Evolutionary conservation across 2,113 vertebrate species (phyloP), one percentile per base, ranked within the genome.

Genomic region (Okapia johnstoni): DNA sequence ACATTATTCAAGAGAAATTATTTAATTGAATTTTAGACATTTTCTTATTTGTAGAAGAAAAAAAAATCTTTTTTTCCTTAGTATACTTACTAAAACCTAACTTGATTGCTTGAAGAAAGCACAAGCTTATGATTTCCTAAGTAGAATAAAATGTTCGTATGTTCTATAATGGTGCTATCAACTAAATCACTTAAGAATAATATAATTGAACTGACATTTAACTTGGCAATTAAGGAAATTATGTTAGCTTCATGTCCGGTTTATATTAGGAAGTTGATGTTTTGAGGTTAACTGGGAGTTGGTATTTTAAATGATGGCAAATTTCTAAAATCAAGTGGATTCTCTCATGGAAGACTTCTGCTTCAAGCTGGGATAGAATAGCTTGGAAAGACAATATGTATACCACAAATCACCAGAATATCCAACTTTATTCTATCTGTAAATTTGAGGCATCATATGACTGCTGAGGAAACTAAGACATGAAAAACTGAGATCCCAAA

Each of bases 191-290:
- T 95, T 77, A 84, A 88, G 55, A 87, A 70, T 91, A 96, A 96
- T 95, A 88, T 95, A 96, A 77, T 95, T 94, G 66, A 96, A 81
- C 52, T 93, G 85, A 94, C 81, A 97, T 93, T 97, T 95, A 94
- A 95, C 55, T 91, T 94, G 88, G 5, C 43, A 95, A 90, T 93
- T 95, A 95, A 97, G 60, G 52, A 96, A 91, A 97, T 89, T 94
- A 66, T 94, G 66, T 94, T 93, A 91, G 88, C 85, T 88, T 91
- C 57, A 88, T 88, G 43, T 89, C 91, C 21, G 54, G 23, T 80
- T 94, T 94, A 61, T 46, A 79, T 43, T 93, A 30, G 23, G 33
- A 94, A 94, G n/a, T 55, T 97, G 43, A 81, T 93, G 40, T 94
- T 91, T 97, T 91, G 94, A 97, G 94, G 55, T 88, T 97, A 77